phyloP scores from a whole-genome alignment of 2,888 invertebrate genomes.

The Dryobotodes eremita region DNA sequence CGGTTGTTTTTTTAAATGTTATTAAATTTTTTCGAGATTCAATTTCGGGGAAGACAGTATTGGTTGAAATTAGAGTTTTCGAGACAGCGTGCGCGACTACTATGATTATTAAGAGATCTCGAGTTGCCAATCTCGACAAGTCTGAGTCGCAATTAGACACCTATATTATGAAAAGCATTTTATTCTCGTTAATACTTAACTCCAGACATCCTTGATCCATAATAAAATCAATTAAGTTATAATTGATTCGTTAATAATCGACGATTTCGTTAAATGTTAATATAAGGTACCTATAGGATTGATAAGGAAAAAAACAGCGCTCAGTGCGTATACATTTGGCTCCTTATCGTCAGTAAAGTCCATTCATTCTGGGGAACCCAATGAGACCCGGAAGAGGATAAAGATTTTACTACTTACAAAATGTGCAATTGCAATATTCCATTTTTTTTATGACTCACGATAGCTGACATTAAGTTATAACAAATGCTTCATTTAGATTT shows the following conservation, averaged over 20 bases:
- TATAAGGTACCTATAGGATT: background rate
- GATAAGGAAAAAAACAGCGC: background rate
- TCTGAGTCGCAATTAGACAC: background rate
- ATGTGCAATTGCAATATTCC: background rate
- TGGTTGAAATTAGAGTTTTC: no score
- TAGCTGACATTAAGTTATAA: no score
- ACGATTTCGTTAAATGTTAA: background rate
- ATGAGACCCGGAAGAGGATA: conserved; percentile 17
- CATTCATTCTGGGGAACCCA: conserved; percentile 11
- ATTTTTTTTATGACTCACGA: no score
- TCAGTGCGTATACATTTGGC: background rate
- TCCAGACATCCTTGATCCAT: background rate
- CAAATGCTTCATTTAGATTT: no score
- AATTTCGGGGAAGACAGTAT: no score
- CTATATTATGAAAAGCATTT: background rate
- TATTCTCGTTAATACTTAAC: background rate
- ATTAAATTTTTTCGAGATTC: no score
- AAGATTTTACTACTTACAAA: background rate
- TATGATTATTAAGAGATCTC: background rate
- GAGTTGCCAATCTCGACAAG: background rate
- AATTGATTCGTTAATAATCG: background rate
- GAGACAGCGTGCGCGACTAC: no score
- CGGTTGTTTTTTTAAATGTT: no score
- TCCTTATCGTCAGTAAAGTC: background rate
- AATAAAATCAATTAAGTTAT: background rate